Conservation (phyloP, 2,113 vertebrate species). For the Anser cygnoides region DNA sequence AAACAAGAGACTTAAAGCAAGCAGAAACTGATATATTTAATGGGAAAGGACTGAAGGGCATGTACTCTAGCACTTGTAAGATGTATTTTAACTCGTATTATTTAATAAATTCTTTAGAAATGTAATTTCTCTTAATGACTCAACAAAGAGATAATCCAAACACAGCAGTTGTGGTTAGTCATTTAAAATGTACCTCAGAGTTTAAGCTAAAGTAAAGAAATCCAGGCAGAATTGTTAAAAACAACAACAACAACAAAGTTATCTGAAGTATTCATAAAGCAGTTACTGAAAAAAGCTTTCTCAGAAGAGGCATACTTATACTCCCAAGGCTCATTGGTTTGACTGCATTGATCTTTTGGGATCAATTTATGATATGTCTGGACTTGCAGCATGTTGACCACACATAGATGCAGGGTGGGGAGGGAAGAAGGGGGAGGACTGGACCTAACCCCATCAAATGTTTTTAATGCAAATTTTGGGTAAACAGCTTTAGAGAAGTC, state of each 20-base stretch:
- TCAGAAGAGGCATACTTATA: neutral
- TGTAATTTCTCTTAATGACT: neutral
- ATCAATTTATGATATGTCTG: neutral
- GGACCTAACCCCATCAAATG: fast-evolving
- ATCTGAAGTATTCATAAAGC: neutral
- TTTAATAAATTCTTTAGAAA: neutral
- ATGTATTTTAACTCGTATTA: neutral
- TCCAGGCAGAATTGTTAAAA: neutral
- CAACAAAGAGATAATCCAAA: neutral
- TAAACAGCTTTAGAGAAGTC: neutral
- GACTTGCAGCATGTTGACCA: neutral
- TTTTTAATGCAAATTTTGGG: neutral
- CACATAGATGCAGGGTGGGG: neutral
- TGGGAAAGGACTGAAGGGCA: neutral
- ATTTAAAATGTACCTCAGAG: neutral
- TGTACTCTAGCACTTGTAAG: neutral
- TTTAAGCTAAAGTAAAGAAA: neutral
- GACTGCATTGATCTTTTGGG: neutral
- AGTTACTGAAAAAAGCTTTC: neutral
- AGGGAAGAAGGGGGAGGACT: neutral
- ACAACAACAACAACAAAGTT: neutral
- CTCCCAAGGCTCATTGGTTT: neutral
- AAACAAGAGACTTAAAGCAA: neutral
- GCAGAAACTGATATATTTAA: neutral
- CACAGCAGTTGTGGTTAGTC: neutral